phyloP scores from a whole-genome alignment of 2,797 vertebrate genomes.

The Molossus alvarezi region DNA sequence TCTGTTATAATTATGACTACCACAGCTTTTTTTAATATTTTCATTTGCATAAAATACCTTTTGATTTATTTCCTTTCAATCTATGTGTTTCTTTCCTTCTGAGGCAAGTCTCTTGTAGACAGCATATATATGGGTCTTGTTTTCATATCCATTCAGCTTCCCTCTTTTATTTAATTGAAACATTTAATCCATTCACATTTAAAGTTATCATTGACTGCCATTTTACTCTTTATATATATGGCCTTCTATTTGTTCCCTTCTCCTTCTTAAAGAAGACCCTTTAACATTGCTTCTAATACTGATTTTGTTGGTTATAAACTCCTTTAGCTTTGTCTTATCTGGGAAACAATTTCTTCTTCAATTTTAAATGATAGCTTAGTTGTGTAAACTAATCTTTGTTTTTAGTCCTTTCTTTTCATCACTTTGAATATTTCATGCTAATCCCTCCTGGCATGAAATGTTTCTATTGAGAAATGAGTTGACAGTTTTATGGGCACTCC shows the following conservation, averaged over 20 bases:
- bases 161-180: not conserved
- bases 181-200: not conserved
- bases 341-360: too few species aligned
- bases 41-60: too few species aligned
- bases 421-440: too few species aligned
- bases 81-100: not conserved
- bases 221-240: not conserved
- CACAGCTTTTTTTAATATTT: not conserved
- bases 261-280: not conserved
- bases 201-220: not conserved
- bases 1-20: not conserved
- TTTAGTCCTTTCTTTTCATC: too few species aligned
- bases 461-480: too few species aligned
- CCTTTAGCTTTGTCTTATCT: not conserved
- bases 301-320: not conserved
- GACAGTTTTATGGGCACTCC: too few species aligned
- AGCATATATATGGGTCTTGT: not conserved
- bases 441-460: too few species aligned
- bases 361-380: too few species aligned
- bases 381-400: too few species aligned
- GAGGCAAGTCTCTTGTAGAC: not conserved
- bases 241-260: not conserved
- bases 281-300: not conserved
- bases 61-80: not conserved
- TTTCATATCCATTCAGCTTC: not conserved